These are phyloP conservation scores for Hafferia zeledoni DNA, from an alignment of 2,797 vertebrate genomes.

Conservation along the genomic window DNA sequence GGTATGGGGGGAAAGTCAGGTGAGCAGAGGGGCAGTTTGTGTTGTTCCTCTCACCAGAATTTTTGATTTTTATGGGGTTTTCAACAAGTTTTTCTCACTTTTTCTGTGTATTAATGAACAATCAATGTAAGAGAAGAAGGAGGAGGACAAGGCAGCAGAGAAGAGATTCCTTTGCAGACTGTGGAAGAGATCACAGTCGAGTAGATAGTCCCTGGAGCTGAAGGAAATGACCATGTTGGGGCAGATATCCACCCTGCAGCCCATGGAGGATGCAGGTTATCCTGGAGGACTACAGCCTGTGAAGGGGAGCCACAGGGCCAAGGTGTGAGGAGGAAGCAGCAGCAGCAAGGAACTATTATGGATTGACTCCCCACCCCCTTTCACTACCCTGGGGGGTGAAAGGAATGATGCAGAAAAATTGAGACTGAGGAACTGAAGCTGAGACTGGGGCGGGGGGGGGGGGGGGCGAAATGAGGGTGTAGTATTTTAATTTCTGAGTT, in stretches of 20 bases:
- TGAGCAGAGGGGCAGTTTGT: background rate
- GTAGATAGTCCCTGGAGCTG: background rate
- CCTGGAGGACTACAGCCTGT: background rate
- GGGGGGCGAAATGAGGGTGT: rapidly evolving
- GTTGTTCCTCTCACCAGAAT: background rate
- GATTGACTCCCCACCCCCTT: background rate
- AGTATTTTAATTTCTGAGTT: background rate
- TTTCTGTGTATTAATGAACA: background rate
- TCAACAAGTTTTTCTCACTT: background rate
- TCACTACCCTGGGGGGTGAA: rapidly evolving
- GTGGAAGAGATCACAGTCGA: background rate
- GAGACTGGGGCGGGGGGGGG: background rate
- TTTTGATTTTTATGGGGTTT: background rate
- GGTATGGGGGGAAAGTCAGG: background rate
- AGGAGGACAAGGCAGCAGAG: background rate
- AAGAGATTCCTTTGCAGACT: background rate
- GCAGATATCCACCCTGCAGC: background rate
- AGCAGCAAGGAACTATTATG: background rate
- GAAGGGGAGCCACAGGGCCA: background rate
- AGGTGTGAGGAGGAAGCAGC: background rate
- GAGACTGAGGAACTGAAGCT: background rate
- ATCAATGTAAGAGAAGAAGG: background rate
- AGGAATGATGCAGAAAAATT: background rate
- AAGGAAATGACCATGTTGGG: background rate
- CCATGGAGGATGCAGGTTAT: background rate